phyloP scores from a whole-genome alignment of 2,797 vertebrate species.

The Pangasius macronema region DNA sequence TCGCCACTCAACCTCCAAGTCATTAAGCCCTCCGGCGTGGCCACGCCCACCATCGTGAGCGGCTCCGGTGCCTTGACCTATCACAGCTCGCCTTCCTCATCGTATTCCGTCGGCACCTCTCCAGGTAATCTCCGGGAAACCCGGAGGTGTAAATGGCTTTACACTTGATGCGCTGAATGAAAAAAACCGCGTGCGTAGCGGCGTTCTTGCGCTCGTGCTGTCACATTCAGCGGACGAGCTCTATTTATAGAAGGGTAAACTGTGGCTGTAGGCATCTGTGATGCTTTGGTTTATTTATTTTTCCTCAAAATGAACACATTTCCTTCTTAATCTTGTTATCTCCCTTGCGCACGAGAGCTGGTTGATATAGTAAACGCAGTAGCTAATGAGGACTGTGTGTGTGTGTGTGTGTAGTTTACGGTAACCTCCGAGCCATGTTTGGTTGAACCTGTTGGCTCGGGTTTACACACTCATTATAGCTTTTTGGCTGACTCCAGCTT shows the following conservation, averaged over 20 bases:
- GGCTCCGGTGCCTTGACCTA: slow-evolving; percentile 88
- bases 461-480: slow-evolving; percentile 43
- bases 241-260: slow-evolving; percentile 57
- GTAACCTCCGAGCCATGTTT: slow-evolving; percentile 45
- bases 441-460: slow-evolving; percentile 53
- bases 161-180: neutral
- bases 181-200: neutral
- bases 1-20: slow-evolving; percentile 90
- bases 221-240: slow-evolving; percentile 48
- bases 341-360: slow-evolving; percentile 6
- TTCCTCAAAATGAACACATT: slow-evolving; percentile 38
- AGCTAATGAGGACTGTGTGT: slow-evolving; percentile 42
- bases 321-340: slow-evolving; percentile 44
- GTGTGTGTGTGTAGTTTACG: slow-evolving; percentile 28
- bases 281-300: slow-evolving; percentile 4
- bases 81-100: slow-evolving; percentile 86
- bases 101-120: slow-evolving; percentile 83
- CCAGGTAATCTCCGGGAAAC: slow-evolving; percentile 78
- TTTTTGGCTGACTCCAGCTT: slow-evolving; percentile 44
- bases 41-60: slow-evolving; percentile 82
- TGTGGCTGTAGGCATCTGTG: slow-evolving; percentile 16
- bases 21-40: slow-evolving; percentile 80
- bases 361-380: slow-evolving; percentile 32
- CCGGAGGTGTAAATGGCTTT: neutral
- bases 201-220: slow-evolving; percentile 28